Percentiles rank a stretch among this genome's conserved stretches.
Conservation (phyloP, 2,888 invertebrate species). For the Dryobotodes eremita region DNA sequence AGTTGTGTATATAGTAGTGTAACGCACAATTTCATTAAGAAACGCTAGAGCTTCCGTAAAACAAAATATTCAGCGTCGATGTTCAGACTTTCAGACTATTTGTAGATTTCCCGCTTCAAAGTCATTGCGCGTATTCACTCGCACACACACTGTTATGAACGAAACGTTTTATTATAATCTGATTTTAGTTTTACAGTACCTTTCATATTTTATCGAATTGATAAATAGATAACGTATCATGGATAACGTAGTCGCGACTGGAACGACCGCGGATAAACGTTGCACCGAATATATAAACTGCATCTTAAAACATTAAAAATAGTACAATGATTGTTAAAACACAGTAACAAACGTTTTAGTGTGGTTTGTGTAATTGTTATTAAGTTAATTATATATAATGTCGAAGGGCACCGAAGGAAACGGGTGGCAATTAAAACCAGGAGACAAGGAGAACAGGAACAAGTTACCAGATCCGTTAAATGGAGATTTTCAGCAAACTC, state of each 20-base stretch:
- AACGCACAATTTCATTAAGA: constrained; percentile 10
- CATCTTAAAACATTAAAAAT: not conserved
- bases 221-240: constrained; percentile 74
- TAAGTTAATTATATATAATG: constrained; percentile 67
- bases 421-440: constrained; percentile 68
- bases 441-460: constrained; percentile 66
- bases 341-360: constrained; percentile 23
- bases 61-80: not conserved
- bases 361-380: constrained; percentile 30
- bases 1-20: not conserved
- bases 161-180: constrained; percentile 45
- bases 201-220: constrained; percentile 66
- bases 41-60: constrained; percentile 11
- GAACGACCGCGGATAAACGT: constrained; percentile 50
- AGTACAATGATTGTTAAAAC: constrained; percentile 42
- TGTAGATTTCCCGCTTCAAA: constrained; percentile 36
- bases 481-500: constrained; percentile 63
- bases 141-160: constrained; percentile 25
- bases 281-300: constrained; percentile 35
- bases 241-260: constrained; percentile 64
- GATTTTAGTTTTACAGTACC: constrained; percentile 43
- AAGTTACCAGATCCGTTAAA: constrained; percentile 65
- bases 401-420: constrained; percentile 68
- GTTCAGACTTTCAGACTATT: constrained; percentile 43
- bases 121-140: constrained; percentile 25